A percentile compares a stretch with the other conserved stretches of the same genome.
phyloP scores from a whole-genome alignment of 1,140 invertebrate species.

The Bombus superbus region DNA sequence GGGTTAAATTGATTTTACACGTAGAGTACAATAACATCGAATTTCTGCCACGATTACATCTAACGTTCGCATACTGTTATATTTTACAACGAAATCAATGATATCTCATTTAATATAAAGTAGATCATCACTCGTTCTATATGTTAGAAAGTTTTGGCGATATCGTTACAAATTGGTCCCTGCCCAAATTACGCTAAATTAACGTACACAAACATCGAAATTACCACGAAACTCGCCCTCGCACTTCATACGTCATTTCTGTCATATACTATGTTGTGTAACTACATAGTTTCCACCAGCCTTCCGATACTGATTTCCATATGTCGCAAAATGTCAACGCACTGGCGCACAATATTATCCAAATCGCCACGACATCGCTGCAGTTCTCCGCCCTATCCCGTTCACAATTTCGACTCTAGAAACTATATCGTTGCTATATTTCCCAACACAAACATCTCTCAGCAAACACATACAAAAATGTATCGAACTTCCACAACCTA shows the following conservation, averaged over 20 bases:
- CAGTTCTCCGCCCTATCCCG: not conserved
- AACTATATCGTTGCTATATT: not conserved
- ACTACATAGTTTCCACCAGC: not conserved
- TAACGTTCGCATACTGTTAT: not conserved
- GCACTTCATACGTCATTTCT: not conserved
- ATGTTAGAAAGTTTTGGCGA: not conserved
- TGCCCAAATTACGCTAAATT: not conserved
- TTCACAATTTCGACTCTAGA: not conserved
- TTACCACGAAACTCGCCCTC: not conserved
- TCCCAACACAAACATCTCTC: too few species aligned
- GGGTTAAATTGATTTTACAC: not conserved
- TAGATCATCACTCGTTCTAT: not conserved
- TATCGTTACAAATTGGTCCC: not conserved
- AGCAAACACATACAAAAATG: too few species aligned
- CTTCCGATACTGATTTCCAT: not conserved
- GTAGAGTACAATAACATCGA: not conserved
- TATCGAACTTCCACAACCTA: too few species aligned
- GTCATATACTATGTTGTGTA: not conserved
- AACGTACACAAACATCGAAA: not conserved
- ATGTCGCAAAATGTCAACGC: slow-evolving; percentile 3
- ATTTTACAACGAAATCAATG: too few species aligned
- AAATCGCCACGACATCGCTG: not conserved
- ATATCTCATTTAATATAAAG: too few species aligned
- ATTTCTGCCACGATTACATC: not conserved
- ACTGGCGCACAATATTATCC: not conserved